phyloP scores from a whole-genome alignment of 1,140 invertebrate species.

The Bombus affinis region DNA sequence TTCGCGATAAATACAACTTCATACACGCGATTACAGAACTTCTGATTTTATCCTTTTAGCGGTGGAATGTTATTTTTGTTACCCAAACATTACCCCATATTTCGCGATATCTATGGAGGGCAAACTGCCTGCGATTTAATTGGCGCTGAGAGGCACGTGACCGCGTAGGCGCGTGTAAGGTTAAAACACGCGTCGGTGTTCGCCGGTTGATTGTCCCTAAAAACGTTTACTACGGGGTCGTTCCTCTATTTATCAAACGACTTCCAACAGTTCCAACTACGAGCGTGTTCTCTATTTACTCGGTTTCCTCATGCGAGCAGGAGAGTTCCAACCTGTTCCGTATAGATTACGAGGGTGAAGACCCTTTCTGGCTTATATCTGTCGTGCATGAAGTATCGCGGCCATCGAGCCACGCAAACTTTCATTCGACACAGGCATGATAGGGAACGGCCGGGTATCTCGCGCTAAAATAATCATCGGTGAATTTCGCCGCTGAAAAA shows the following conservation, averaged over 20 bases:
- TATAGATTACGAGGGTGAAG: constrained; percentile 18
- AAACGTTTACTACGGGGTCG: not conserved
- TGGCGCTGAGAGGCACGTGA: not conserved
- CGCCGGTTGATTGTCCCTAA: not conserved
- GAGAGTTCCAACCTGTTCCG: constrained; percentile 36
- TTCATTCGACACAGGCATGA: constrained; percentile 17
- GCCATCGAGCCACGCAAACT: constrained; percentile 2
- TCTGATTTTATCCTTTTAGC: not conserved
- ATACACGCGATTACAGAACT: not conserved
- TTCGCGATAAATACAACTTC: too few species aligned
- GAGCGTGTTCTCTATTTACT: constrained; percentile 20
- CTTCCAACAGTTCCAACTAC: not conserved
- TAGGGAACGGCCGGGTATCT: constrained; percentile 12
- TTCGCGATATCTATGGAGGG: not conserved
- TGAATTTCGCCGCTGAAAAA: constrained; percentile 37
- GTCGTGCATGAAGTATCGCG: constrained; percentile 17
- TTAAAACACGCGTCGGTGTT: not conserved
- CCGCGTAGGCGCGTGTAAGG: not conserved
- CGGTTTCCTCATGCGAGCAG: not conserved
- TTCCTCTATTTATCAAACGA: constrained; percentile 23
- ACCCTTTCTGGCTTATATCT: constrained; percentile 53
- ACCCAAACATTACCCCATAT: not conserved
- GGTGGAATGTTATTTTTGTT: not conserved
- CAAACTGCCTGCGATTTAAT: not conserved
- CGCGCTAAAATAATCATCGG: constrained; percentile 51